Evolutionary conservation across 2,797 vertebrate species (phyloP).

Genomic region (Hapalemur alaotrensis): DNA sequence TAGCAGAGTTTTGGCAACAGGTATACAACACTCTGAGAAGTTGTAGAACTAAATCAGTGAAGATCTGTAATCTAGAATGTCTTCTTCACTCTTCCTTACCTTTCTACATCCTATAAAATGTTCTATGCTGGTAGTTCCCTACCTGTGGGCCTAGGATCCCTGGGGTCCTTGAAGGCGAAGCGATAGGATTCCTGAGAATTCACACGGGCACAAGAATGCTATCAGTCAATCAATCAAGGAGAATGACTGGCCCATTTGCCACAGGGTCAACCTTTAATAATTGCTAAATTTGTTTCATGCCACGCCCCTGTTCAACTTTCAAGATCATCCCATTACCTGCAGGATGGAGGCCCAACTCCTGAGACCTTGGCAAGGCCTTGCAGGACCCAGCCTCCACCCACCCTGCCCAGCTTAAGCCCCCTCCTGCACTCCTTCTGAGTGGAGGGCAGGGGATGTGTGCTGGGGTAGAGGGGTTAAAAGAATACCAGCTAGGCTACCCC

Average conservation of each 20-base stretch:
- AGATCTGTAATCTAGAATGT: conserved; percentile 52
- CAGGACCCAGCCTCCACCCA: background rate
- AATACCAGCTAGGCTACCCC: background rate
- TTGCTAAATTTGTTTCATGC: background rate
- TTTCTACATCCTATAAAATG: background rate
- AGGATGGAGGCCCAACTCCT: background rate
- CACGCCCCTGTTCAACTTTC: background rate
- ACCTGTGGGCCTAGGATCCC: background rate
- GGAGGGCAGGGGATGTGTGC: background rate
- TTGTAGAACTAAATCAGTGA: conserved; percentile 72
- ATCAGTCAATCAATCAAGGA: background rate
- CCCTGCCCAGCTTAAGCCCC: background rate
- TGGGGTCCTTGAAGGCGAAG: background rate
- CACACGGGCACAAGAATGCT: background rate
- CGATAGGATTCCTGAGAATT: background rate
- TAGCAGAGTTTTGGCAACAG: conserved; percentile 46
- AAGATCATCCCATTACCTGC: background rate
- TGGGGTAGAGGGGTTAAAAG: background rate
- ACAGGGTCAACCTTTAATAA: background rate
- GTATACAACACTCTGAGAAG: conserved; percentile 46
- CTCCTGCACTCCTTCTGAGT: background rate
- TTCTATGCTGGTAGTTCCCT: background rate
- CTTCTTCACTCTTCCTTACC: background rate
- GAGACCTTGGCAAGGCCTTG: background rate
- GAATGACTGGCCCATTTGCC: background rate